A percentile compares a stretch with the other conserved stretches of the same genome.
These are phyloP conservation scores for Mylabris phalerata DNA, from an alignment of 1,140 invertebrate species.

Conservation along the genomic window DNA sequence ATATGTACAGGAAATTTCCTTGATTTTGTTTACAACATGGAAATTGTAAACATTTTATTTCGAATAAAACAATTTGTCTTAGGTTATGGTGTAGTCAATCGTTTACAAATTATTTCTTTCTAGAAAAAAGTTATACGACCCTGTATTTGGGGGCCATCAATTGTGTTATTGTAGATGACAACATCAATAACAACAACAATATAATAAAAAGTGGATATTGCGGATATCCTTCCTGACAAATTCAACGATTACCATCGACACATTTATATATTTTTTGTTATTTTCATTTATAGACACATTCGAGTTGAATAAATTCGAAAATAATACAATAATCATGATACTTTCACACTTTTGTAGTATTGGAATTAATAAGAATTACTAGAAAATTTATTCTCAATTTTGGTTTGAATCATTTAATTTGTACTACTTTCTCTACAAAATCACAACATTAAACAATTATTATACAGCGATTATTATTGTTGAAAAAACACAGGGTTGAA, in stretches of 20 bases:
- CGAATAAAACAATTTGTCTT: conserved; percentile 2
- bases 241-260: conserved; percentile 6
- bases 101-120: conserved; percentile 1
- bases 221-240: conserved; percentile 14
- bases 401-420: too few species aligned
- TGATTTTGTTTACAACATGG: conserved; percentile 9
- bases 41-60: background rate
- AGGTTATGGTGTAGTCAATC: conserved; percentile 12
- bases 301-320: too few species aligned
- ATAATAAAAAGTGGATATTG: conserved; percentile 5
- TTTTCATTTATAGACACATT: too few species aligned
- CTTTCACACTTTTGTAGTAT: too few species aligned
- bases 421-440: too few species aligned
- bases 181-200: background rate
- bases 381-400: too few species aligned
- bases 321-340: too few species aligned
- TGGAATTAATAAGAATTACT: too few species aligned
- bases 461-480: too few species aligned
- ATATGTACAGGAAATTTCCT: conserved; percentile 12
- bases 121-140: background rate
- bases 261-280: background rate
- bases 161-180: background rate
- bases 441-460: too few species aligned
- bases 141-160: conserved; percentile 6
- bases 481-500: too few species aligned